These are phyloP conservation scores for Pogonocherus hispidulus DNA, from an alignment of 2,888 invertebrate species.

Conservation along the genomic window DNA sequence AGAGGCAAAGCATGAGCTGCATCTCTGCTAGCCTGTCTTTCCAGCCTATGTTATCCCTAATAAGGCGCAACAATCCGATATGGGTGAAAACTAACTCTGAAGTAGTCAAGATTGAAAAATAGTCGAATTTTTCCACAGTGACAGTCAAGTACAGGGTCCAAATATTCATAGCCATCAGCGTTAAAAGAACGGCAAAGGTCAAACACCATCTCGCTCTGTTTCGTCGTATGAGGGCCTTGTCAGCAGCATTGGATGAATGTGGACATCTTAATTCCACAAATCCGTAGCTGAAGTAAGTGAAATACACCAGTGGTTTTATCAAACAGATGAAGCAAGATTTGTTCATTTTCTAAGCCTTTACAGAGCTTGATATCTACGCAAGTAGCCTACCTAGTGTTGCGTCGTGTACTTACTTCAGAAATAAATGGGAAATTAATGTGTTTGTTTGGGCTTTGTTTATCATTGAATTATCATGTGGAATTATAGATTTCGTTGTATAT, in stretches of 20 bases:
- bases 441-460: background rate
- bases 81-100: background rate
- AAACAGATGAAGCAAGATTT: constrained; percentile 9
- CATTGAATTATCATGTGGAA: too few relatives aligned
- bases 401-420: background rate
- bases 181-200: background rate
- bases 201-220: background rate
- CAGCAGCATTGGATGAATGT: background rate
- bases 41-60: constrained; percentile 27
- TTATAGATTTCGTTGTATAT: too few relatives aligned
- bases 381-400: too few relatives aligned
- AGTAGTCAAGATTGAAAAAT: background rate
- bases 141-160: background rate
- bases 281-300: background rate
- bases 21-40: constrained; percentile 31
- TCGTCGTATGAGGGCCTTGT: background rate
- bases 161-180: background rate
- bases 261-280: constrained; percentile 1
- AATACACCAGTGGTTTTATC: background rate
- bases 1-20: constrained; percentile 35
- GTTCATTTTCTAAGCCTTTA: background rate
- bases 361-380: too few relatives aligned
- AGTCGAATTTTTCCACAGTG: background rate
- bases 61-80: background rate
- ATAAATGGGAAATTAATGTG: constrained; percentile 3